Percentiles rank a stretch among this genome's conserved stretches.
Evolutionary conservation across 2,888 invertebrate species (phyloP).

Genomic region (Ophion obscuratus): DNA sequence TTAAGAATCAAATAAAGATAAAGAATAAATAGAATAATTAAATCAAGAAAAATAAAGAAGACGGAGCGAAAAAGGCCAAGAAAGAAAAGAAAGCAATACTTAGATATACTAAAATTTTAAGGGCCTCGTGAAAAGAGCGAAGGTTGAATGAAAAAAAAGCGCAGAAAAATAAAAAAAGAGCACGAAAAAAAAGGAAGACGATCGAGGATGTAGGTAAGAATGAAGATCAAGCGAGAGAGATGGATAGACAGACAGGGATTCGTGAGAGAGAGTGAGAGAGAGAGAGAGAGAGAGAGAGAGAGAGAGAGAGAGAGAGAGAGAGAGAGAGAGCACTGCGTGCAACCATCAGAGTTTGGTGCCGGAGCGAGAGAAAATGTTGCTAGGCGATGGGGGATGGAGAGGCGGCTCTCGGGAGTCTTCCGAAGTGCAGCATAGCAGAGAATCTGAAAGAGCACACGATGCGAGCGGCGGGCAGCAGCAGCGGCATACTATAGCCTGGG

Average conservation of each 20-base stretch:
- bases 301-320: constrained; percentile 62
- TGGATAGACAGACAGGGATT: neutral
- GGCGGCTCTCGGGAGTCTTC: constrained; percentile 27
- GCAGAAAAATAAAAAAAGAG: neutral
- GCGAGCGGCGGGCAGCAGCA: constrained; percentile 20
- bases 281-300: constrained; percentile 53
- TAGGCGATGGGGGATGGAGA: neutral
- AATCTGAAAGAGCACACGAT: constrained; percentile 27
- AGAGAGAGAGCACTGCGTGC: constrained; percentile 15
- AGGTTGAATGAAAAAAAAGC: neutral
- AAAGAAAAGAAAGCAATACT: neutral
- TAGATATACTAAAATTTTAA: neutral
- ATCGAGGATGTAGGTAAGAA: constrained; percentile 30
- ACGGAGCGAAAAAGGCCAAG: neutral
- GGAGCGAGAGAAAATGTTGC: constrained; percentile 54
- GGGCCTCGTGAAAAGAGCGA: neutral
- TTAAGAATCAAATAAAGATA: too few relatives aligned
- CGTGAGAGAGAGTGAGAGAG: constrained; percentile 14
- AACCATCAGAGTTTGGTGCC: constrained; percentile 18
- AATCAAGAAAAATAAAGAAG: too few relatives aligned
- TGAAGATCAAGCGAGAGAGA: constrained; percentile 1
- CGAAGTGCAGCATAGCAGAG: constrained; percentile 29
- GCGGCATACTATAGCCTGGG: constrained; percentile 53
- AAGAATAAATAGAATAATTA: too few relatives aligned
- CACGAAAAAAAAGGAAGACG: constrained; percentile 28